Evolutionary conservation across 2,113 vertebrate genomes (phyloP).

Genomic region (Hippopotamus amphibius): DNA sequence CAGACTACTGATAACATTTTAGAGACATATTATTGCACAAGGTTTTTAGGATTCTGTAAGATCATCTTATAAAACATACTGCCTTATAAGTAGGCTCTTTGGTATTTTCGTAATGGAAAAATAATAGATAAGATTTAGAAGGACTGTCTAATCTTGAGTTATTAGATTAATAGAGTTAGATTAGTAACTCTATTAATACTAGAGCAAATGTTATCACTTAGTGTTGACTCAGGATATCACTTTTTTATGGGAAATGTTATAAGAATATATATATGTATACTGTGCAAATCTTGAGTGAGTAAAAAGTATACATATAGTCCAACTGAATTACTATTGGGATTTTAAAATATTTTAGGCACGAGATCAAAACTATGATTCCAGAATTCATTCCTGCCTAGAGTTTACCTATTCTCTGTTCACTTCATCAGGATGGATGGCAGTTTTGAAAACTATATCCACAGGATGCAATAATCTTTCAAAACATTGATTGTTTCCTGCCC

Average conservation of each 20-base stretch:
- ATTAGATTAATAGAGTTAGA: not conserved
- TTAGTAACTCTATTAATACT: not conserved
- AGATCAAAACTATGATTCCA: not conserved
- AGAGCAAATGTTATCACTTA: not conserved
- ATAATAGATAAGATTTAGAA: not conserved
- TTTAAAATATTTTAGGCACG: not conserved
- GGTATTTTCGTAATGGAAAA: constrained; percentile 8
- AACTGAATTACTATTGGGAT: not conserved
- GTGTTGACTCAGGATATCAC: not conserved
- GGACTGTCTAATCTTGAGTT: not conserved
- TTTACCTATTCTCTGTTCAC: not conserved
- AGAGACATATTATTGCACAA: not conserved
- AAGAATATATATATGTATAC: not conserved
- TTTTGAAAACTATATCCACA: not conserved
- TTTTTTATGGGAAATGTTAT: not conserved
- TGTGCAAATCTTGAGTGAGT: not conserved
- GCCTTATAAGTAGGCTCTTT: not conserved
- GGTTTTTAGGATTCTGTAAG: not conserved
- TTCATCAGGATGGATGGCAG: not conserved
- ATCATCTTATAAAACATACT: not conserved
- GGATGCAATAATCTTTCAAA: not conserved
- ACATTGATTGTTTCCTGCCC: not conserved
- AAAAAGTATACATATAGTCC: not conserved
- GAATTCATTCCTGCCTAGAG: not conserved
- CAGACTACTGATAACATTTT: not conserved